phyloP scores from a whole-genome alignment of 1,140 invertebrate species.

The Eulimnadia texana region DNA sequence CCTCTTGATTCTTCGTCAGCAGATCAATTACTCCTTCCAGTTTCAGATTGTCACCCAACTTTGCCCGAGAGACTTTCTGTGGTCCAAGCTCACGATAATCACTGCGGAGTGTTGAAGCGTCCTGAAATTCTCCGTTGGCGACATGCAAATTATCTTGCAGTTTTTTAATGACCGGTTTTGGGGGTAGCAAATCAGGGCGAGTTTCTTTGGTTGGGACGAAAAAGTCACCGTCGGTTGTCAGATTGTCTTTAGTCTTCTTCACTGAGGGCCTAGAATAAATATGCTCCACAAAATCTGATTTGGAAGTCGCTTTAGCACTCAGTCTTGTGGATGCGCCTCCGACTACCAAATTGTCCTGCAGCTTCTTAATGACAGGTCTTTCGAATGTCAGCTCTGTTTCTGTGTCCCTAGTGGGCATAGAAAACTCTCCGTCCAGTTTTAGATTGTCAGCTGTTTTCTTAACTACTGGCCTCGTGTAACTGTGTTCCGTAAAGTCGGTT shows the following conservation, averaged over 20 bases:
- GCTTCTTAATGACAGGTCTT: neutral
- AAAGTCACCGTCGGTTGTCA: neutral
- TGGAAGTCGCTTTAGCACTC: neutral
- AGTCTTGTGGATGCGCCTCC: neutral
- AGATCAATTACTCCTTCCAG: slow-evolving; percentile 8
- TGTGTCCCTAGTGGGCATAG: neutral
- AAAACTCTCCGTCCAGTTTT: neutral
- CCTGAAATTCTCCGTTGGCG: neutral
- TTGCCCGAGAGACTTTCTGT: neutral
- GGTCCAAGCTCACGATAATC: neutral
- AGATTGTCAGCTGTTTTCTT: neutral
- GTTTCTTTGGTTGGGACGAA: neutral
- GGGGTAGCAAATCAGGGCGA: neutral
- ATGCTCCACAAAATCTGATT: neutral
- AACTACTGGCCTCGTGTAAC: neutral
- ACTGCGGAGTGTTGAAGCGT: neutral
- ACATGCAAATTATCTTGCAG: slow-evolving; percentile 9
- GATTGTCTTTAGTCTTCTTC: neutral
- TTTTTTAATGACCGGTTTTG: slow-evolving; percentile 12
- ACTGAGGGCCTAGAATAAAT: neutral
- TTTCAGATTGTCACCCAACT: neutral
- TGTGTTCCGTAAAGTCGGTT: neutral
- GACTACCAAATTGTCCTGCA: neutral
- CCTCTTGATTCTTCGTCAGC: neutral
- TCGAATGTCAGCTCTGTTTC: neutral